Evolutionary conservation across 2,888 invertebrate genomes (phyloP).

Genomic region (Brachypterus glaber): DNA sequence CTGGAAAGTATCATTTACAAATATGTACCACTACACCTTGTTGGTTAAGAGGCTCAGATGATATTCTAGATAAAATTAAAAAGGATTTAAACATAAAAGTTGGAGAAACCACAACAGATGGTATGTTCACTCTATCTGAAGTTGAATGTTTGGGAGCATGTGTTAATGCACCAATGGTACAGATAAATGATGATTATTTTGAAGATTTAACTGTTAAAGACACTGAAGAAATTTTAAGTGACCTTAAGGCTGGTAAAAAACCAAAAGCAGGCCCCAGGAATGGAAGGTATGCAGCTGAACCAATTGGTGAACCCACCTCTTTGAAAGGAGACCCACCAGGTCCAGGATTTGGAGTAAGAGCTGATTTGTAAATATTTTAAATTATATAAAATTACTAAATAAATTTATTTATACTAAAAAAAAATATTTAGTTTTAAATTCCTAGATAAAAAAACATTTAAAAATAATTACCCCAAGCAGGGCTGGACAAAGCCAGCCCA

Average conservation of each 20-base stretch:
- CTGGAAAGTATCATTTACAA: constrained; percentile 91
- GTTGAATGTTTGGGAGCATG: constrained; percentile 99
- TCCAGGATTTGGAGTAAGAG: constrained; percentile 80
- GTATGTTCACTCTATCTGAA: constrained; percentile 87
- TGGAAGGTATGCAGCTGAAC: constrained; percentile 89
- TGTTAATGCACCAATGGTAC: constrained; percentile 98
- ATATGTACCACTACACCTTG: constrained; percentile 98
- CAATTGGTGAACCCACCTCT: constrained; percentile 78
- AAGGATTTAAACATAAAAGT: constrained; percentile 53
- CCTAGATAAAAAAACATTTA: no score
- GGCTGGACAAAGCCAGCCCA: no score
- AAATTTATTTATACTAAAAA: no score
- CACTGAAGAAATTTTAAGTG: constrained; percentile 76
- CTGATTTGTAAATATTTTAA: constrained; percentile 48
- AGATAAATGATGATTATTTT: constrained; percentile 95
- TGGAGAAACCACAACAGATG: constrained; percentile 73
- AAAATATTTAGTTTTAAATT: no score
- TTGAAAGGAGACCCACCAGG: constrained; percentile 80
- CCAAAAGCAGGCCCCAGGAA: constrained; percentile 84
- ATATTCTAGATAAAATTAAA: constrained; percentile 64
- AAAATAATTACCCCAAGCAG: no score
- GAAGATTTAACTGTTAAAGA: constrained; percentile 90
- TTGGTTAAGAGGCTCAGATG: constrained; percentile 91
- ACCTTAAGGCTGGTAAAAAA: constrained; percentile 74
- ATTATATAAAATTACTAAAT: no score